Percentiles rank a stretch among this genome's conserved stretches.
Evolutionary conservation across 2,888 invertebrate genomes (phyloP).

Genomic region (Iselma pallidipennis): DNA sequence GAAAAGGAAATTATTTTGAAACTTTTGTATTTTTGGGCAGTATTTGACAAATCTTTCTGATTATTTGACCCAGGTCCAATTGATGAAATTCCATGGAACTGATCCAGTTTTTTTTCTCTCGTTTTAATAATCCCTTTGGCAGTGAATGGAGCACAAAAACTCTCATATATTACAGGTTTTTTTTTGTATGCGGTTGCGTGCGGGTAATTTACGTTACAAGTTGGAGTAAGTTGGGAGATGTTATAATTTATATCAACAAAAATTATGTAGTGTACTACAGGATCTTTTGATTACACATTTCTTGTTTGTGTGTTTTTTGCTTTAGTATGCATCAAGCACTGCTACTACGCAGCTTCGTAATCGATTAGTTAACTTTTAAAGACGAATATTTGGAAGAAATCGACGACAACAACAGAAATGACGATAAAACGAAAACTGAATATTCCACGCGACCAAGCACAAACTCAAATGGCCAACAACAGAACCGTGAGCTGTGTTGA

Average conservation of each 20-base stretch:
- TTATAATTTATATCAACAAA: no score
- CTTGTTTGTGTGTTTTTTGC: neutral
- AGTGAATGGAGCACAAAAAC: neutral
- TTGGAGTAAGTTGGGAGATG: neutral
- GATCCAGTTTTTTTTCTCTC: neutral
- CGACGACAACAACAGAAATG: neutral
- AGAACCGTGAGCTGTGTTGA: conserved; percentile 40
- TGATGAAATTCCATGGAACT: no score
- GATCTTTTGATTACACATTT: no score
- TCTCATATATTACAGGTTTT: neutral
- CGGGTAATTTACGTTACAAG: neutral
- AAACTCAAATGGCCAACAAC: conserved; percentile 45
- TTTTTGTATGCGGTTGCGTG: neutral
- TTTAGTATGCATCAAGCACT: neutral
- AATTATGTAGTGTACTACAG: no score
- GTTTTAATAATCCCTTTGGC: neutral
- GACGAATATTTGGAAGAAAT: conserved; percentile 33
- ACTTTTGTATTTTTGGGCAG: neutral
- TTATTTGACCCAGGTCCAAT: neutral
- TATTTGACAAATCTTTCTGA: neutral
- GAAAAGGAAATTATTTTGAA: neutral
- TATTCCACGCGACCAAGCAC: conserved; percentile 47
- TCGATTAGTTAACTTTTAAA: conserved; percentile 32
- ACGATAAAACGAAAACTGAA: conserved; percentile 44
- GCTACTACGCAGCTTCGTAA: conserved; percentile 34